Evolutionary conservation across 1,140 invertebrate species (phyloP), one percentile per base, ranked within the genome.

Genomic region (Panulirus ornatus): DNA sequence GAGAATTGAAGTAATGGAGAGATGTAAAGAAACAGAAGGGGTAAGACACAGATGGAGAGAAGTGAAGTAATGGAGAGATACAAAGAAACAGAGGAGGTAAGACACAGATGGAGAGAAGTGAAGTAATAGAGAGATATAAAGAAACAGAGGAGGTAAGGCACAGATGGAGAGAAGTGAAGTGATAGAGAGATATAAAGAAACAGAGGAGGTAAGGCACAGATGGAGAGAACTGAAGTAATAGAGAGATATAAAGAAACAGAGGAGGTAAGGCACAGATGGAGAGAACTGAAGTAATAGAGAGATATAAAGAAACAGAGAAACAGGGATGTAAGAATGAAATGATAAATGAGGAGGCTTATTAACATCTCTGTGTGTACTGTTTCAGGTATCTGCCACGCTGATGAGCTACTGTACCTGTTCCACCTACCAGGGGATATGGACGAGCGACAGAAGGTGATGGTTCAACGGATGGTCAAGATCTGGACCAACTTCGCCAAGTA

Each of bases 401-500:
- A 92, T n/a, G 91, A 92, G 30, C 84, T 92, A 0, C 63, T 83
- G 0, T 92, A 92, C 84, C 84, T 92, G 16, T 92, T 92, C 63
- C 83, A 92, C 63, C 42, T 92, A 22, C 90, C 83, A 34, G 42
- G 36, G 1, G 81, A 44, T 0, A 27, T 83, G 78, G 82, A 81
- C 30, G 82, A 92, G 5, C 63, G 91, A 14, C 73, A 89, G 34
- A 47, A 75, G 66, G 22, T 27, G 14, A 92, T 90, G 87, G 73
- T 85, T 1, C 27, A 82, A 8, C 71, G 87, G 16, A 76, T 90
- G 76, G 54, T 58, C 1, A 86, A 42, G 14, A 58, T 92, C 14
- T 92, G 84, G 86, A 90, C 91, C 54, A 90, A 92, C 63, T 92
- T 92, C 34, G 91, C 91, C n/a, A 92, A 73, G 75, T 86, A 90